These are phyloP conservation scores for Philereme transversata DNA, from an alignment of 2,888 invertebrate genomes.

Conservation along the genomic window DNA sequence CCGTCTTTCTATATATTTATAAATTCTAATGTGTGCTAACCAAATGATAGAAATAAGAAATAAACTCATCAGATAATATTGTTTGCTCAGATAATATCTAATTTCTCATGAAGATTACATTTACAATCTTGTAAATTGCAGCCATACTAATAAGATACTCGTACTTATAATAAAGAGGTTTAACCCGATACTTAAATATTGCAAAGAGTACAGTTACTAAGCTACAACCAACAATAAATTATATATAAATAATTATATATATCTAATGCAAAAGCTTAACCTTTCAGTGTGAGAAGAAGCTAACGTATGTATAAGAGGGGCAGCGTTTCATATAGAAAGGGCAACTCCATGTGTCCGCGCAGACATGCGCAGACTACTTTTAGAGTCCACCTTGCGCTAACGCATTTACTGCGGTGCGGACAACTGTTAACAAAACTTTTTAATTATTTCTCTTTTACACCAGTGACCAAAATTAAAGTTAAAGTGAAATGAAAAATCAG, in stretches of 20 bases:
- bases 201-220: slow-evolving; percentile 3
- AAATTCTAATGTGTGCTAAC: too few relatives aligned
- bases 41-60: too few relatives aligned
- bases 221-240: neutral
- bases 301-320: slow-evolving; percentile 44
- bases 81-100: too few relatives aligned
- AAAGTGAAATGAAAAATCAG: slow-evolving; percentile 45
- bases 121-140: too few relatives aligned
- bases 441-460: slow-evolving; percentile 42
- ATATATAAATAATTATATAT: too few relatives aligned
- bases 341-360: slow-evolving; percentile 41
- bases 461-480: slow-evolving; percentile 36
- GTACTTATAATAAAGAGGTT: neutral
- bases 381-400: slow-evolving; percentile 53
- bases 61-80: too few relatives aligned
- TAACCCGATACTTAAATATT: slow-evolving; percentile 3
- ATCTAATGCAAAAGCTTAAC: slow-evolving; percentile 27
- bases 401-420: slow-evolving; percentile 60
- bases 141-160: too few relatives aligned
- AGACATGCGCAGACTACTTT: slow-evolving; percentile 52
- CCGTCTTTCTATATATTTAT: too few relatives aligned
- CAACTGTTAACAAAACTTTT: slow-evolving; percentile 33
- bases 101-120: too few relatives aligned
- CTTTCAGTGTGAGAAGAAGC: slow-evolving; percentile 33
- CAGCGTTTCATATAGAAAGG: slow-evolving; percentile 50